Conservation (phyloP, 2,113 vertebrate genomes). For the Chitala chitala region DNA sequence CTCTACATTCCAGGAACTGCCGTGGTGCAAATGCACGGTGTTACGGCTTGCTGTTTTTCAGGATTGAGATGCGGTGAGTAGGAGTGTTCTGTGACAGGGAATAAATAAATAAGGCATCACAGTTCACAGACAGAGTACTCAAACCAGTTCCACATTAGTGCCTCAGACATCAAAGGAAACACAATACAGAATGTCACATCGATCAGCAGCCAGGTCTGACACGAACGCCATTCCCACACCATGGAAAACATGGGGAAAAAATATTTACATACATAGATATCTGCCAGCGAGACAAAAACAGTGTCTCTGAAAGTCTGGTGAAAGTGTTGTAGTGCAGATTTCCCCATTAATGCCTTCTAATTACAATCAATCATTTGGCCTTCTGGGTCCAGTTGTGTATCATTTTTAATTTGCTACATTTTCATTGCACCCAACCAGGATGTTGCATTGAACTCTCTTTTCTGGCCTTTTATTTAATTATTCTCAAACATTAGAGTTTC, state of each 20-base stretch:
- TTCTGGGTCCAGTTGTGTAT: constrained; percentile 3
- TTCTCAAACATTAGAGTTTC: no score
- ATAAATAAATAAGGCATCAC: constrained; percentile 10
- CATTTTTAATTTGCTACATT: neutral
- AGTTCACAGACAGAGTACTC: neutral
- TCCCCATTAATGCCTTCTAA: neutral
- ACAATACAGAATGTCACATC: neutral
- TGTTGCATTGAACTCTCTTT: no score
- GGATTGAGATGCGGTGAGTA: neutral
- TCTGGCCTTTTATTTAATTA: no score
- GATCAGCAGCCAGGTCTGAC: neutral
- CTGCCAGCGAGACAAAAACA: constrained; percentile 1
- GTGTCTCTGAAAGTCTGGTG: neutral
- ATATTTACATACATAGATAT: neutral
- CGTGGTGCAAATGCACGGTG: neutral
- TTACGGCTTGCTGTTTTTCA: neutral
- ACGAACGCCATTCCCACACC: constrained; percentile 3
- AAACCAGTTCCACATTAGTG: neutral
- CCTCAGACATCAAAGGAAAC: neutral
- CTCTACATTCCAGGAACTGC: neutral
- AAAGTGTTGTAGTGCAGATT: neutral
- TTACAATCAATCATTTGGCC: constrained; percentile 1
- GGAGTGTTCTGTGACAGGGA: constrained; percentile 14
- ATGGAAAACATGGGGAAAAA: neutral
- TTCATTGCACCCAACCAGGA: neutral